phyloP scores from a whole-genome alignment of 1,140 invertebrate species.

The Stratiolaelaps scimitus region DNA sequence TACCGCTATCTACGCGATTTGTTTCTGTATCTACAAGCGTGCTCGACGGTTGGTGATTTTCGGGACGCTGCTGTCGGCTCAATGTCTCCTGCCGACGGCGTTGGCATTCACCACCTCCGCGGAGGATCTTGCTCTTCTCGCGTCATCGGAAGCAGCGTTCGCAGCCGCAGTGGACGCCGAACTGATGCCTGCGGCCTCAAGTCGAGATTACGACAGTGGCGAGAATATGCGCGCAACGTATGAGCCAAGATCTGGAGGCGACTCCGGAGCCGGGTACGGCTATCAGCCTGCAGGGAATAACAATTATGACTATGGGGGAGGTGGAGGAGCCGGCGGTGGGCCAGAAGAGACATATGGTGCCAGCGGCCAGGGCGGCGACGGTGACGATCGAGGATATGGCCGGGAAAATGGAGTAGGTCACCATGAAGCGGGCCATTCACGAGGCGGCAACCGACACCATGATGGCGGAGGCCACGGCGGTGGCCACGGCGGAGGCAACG shows the following conservation, averaged over 20 bases:
- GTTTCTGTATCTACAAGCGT: too few relatives aligned
- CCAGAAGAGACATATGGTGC: background rate
- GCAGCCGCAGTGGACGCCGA: conserved; percentile 1
- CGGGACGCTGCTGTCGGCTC: too few relatives aligned
- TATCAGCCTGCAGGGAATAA: background rate
- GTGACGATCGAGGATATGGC: background rate
- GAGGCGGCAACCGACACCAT: too few relatives aligned
- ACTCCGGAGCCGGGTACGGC: background rate
- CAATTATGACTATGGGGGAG: background rate
- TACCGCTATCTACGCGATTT: too few relatives aligned
- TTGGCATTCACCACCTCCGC: too few relatives aligned
- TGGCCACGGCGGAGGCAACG: background rate
- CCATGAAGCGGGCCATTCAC: too few relatives aligned
- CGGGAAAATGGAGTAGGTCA: too few relatives aligned
- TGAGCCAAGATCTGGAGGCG: background rate
- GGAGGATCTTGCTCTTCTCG: conserved; percentile 1
- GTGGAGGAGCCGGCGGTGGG: background rate
- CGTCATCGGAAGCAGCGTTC: conserved; percentile 20
- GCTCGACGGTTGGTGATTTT: too few relatives aligned
- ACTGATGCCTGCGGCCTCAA: conserved; percentile 10
- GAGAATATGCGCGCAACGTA: conserved; percentile 5
- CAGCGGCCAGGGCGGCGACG: background rate
- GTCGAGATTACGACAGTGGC: conserved; percentile 18
- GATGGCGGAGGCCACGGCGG: background rate
- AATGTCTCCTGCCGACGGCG: too few relatives aligned